Conservation (phyloP, 2,113 vertebrate genomes). For the Tetrao urogallus region DNA sequence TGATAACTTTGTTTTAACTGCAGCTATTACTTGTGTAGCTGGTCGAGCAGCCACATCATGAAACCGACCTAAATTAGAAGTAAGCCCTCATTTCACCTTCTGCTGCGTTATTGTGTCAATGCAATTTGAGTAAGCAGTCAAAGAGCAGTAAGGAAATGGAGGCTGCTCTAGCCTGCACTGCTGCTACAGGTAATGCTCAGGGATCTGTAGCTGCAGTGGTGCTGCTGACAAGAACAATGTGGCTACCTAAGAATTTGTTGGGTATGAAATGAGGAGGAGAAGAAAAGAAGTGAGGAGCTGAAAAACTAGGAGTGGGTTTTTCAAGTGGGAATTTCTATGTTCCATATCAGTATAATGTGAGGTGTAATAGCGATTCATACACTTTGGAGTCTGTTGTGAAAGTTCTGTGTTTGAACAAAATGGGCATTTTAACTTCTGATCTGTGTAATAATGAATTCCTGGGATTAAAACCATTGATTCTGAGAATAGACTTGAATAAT, state of each 20-base stretch:
- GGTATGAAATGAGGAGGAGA: not conserved
- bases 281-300: not conserved
- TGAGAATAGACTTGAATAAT: not conserved
- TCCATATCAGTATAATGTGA: not conserved
- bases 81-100: not conserved
- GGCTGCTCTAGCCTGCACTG: not conserved
- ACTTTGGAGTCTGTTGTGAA: not conserved
- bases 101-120: not conserved
- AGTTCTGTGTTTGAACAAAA: not conserved
- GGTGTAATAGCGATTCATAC: not conserved
- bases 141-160: not conserved
- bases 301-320: not conserved
- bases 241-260: not conserved
- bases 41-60: not conserved
- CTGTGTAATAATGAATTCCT: not conserved
- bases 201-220: not conserved
- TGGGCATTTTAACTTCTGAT: not conserved
- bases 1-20: not conserved
- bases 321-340: not conserved
- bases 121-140: not conserved
- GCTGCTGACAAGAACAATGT: not conserved
- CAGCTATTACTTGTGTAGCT: not conserved
- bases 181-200: not conserved
- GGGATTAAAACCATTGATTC: not conserved
- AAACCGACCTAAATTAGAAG: not conserved